phyloP scores from a whole-genome alignment of 2,113 vertebrate genomes.

The Cervus canadensis region DNA sequence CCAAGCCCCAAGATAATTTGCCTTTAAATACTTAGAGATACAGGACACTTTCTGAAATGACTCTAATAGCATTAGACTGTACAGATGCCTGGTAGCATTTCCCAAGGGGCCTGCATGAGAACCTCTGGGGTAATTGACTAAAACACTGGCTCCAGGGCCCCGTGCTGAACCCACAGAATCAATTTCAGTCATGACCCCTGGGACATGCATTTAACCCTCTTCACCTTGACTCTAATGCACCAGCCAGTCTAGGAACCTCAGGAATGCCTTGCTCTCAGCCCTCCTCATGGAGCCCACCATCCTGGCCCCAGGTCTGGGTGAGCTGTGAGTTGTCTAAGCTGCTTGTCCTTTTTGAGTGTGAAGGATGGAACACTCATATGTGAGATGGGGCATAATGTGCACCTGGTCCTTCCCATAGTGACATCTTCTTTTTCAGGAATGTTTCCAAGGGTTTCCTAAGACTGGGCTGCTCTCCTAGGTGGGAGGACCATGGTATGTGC shows the following conservation, averaged over 20 bases:
- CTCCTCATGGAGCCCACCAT: not conserved
- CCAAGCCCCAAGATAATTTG: fast-evolving
- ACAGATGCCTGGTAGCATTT: fast-evolving
- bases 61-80: fast-evolving
- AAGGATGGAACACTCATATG: fast-evolving
- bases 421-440: fast-evolving
- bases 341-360: not conserved
- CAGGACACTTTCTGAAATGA: not conserved
- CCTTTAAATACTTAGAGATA: no score
- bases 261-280: not conserved
- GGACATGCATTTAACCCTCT: fast-evolving
- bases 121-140: fast-evolving
- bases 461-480: not conserved
- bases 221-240: fast-evolving
- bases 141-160: fast-evolving
- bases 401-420: fast-evolving
- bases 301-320: fast-evolving
- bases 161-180: fast-evolving
- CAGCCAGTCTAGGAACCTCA: fast-evolving
- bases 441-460: not conserved
- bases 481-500: fast-evolving
- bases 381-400: not conserved
- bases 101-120: fast-evolving
- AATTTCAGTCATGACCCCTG: fast-evolving
- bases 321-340: not conserved